These are phyloP conservation scores for Ormyrus labotus DNA, from an alignment of 2,888 invertebrate genomes.

Conservation along the genomic window DNA sequence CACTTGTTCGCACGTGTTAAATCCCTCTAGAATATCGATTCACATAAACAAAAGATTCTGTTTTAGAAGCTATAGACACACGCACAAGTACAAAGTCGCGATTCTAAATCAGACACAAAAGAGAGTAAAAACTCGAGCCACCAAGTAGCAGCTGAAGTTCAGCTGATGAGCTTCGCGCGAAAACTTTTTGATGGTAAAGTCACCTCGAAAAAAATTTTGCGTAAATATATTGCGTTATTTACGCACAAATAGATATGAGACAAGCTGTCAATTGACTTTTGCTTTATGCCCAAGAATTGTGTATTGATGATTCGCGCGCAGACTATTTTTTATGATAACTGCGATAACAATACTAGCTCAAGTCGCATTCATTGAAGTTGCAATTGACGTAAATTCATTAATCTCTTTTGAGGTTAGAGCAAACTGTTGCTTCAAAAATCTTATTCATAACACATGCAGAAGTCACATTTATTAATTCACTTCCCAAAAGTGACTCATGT, in stretches of 20 bases:
- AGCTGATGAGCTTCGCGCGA: slow-evolving; percentile 8
- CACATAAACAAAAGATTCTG: slow-evolving; percentile 37
- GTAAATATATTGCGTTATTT: not conserved
- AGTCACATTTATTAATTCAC: too few relatives aligned
- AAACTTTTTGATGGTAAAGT: slow-evolving; percentile 21
- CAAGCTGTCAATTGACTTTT: too few relatives aligned
- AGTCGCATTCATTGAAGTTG: not conserved
- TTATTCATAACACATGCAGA: too few relatives aligned
- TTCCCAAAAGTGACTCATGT: too few relatives aligned
- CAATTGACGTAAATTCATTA: too few relatives aligned
- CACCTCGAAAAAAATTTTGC: not conserved
- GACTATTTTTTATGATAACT: not conserved
- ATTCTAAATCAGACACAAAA: slow-evolving; percentile 31
- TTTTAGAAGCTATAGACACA: not conserved
- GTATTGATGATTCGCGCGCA: too few relatives aligned
- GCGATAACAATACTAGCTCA: not conserved
- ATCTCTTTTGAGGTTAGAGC: too few relatives aligned
- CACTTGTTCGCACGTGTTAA: not conserved
- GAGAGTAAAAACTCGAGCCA: not conserved
- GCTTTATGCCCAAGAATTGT: too few relatives aligned
- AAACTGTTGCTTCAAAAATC: too few relatives aligned
- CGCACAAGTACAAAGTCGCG: slow-evolving; percentile 1
- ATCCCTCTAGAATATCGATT: slow-evolving; percentile 23
- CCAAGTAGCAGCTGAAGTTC: not conserved
- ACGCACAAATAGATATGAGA: not conserved